These are phyloP conservation scores for Microtus richardsoni DNA, from an alignment of 2,113 vertebrate genomes.

Conservation along the genomic window DNA sequence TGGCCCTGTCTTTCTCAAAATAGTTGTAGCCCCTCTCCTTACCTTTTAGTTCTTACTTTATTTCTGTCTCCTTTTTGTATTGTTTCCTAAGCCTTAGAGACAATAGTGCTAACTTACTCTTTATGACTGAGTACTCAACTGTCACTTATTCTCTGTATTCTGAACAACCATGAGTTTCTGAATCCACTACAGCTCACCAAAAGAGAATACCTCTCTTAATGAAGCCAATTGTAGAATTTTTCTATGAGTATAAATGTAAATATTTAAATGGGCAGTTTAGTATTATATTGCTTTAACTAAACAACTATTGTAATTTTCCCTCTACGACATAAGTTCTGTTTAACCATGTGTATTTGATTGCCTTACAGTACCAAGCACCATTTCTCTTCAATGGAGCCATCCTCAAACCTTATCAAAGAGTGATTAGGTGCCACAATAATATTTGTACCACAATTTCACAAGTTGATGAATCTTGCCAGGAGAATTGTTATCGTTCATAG, in stretches of 20 bases:
- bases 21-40: neutral
- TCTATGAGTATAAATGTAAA: neutral
- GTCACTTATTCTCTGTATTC: no score
- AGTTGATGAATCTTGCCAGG: neutral
- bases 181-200: neutral
- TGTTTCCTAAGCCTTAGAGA: neutral
- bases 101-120: no score
- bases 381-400: no score
- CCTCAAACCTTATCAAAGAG: neutral
- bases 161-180: neutral
- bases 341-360: neutral
- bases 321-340: neutral
- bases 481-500: neutral
- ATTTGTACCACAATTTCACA: neutral
- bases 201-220: neutral
- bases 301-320: neutral
- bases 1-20: no score
- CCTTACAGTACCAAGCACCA: neutral
- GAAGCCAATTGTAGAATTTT: neutral
- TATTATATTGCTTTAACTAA: no score
- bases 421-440: neutral
- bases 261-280: neutral
- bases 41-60: neutral
- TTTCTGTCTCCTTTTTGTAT: neutral
- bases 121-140: no score